These are phyloP conservation scores for Argya squamiceps DNA, from an alignment of 2,797 vertebrate genomes.

Conservation along the genomic window DNA sequence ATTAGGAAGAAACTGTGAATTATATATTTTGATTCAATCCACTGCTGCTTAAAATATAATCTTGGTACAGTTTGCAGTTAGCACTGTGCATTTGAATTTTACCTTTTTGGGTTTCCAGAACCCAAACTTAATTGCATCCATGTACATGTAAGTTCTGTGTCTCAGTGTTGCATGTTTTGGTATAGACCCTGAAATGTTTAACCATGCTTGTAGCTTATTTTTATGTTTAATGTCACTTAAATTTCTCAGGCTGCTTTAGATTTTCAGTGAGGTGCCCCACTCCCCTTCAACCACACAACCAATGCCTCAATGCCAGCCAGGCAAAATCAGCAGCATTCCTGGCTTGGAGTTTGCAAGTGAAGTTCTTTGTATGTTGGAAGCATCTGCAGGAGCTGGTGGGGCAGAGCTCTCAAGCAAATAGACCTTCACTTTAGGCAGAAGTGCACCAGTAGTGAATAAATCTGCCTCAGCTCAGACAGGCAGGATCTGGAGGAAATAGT, in stretches of 20 bases:
- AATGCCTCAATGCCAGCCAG: rapidly evolving
- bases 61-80: not conserved
- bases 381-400: not conserved
- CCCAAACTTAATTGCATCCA: not conserved
- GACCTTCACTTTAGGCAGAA: not conserved
- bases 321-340: not conserved
- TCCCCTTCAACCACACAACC: not conserved
- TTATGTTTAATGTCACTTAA: not conserved
- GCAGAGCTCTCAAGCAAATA: not conserved
- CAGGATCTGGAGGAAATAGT: not conserved
- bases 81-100: not conserved
- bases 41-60: conserved; percentile 29
- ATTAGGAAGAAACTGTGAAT: conserved; percentile 48
- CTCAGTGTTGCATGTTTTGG: not conserved
- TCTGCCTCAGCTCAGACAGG: not conserved
- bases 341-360: not conserved
- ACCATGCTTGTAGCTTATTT: not conserved
- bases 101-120: not conserved
- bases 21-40: conserved; percentile 25
- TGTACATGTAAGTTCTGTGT: not conserved
- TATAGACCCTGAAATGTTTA: not conserved
- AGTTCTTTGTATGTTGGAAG: not conserved
- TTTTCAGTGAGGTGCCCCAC: not conserved
- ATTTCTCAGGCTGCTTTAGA: not conserved
- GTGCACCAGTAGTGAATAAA: not conserved